Conservation (phyloP, 2,113 vertebrate species). For the Alouatta palliata region DNA sequence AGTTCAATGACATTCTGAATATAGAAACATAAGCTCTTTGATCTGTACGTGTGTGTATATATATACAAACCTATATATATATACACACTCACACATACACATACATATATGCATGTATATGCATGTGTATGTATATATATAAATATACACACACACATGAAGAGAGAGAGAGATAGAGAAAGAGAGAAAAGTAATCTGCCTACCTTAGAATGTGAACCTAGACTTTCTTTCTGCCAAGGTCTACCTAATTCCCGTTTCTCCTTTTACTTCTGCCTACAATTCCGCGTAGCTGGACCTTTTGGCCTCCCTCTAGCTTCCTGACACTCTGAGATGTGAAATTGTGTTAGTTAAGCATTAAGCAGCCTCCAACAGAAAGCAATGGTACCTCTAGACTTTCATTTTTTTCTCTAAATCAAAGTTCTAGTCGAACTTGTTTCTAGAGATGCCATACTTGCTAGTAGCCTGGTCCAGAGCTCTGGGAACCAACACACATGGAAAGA, state of each 20-base stretch:
- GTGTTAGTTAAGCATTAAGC: neutral
- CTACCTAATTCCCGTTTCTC: neutral
- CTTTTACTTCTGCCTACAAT: neutral
- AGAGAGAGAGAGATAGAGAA: neutral
- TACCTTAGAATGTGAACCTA: neutral
- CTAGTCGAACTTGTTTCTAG: neutral
- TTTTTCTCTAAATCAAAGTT: neutral
- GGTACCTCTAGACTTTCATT: neutral
- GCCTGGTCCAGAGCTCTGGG: neutral
- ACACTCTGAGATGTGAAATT: neutral
- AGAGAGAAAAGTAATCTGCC: neutral
- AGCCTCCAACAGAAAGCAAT: neutral
- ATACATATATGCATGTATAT: too few relatives aligned
- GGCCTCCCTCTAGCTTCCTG: neutral
- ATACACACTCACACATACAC: too few relatives aligned
- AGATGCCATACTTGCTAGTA: neutral
- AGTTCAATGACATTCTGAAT: neutral
- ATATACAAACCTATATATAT: too few relatives aligned
- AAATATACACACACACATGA: fast-evolving
- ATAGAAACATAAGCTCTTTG: neutral
- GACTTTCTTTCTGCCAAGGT: neutral
- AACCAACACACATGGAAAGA: neutral
- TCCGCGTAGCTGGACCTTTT: neutral
- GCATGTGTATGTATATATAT: fast-evolving
- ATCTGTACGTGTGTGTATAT: neutral